Base-by-base conservation (phyloP, 2,888 invertebrate species). In the Scaptomyza cyrtandrae region DNA sequence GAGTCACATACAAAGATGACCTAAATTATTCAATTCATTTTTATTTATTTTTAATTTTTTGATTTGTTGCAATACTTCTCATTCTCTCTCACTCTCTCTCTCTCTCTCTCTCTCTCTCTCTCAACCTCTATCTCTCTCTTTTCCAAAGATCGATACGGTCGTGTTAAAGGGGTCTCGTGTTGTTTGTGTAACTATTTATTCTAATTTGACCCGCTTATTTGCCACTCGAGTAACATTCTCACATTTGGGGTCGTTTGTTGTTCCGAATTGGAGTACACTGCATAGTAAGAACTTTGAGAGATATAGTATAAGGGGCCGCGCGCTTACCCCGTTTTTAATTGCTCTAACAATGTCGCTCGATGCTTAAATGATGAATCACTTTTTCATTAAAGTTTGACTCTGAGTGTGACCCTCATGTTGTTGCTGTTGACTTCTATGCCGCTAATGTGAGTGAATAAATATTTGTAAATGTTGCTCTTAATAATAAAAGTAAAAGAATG, bases 31-130 rank as follows among this genome's bases (percentile, higher is more conserved):
- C 89, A 90, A 90, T 90, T 90, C 89, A 68, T 81, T 84, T 89
- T 90, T 90, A 90, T 91, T 90, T 90, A 87, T 88, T 90, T 89
- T 90, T 90, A 90, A 91, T 90, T 90, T 89, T 88, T 89, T 82
- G 90, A 90, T 90, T 90, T 90, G 78, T 85, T 89, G 81, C 88
- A 80, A 88, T 77, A 84, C 57, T 56, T 56, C 9, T n/a, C 14
- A 33, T 19, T 14, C 19, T 61, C 31, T 27, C 31, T 33, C 35
- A 24, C n/a, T 48, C 13, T 11, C 33, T 35, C 46, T 39, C 62
- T 52, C 60, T 61, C 55, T 63, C 53, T 71, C 6, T 52, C n/a
- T 27, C 10, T 19, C 57, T 49, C 54, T 64, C 35, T 24, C 24
- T 24, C 24, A 24, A 50, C 71, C 6, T 52, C n/a, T 27, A 9